These are phyloP conservation scores for Euura lappo DNA, from an alignment of 1,140 invertebrate genomes.

Conservation along the genomic window DNA sequence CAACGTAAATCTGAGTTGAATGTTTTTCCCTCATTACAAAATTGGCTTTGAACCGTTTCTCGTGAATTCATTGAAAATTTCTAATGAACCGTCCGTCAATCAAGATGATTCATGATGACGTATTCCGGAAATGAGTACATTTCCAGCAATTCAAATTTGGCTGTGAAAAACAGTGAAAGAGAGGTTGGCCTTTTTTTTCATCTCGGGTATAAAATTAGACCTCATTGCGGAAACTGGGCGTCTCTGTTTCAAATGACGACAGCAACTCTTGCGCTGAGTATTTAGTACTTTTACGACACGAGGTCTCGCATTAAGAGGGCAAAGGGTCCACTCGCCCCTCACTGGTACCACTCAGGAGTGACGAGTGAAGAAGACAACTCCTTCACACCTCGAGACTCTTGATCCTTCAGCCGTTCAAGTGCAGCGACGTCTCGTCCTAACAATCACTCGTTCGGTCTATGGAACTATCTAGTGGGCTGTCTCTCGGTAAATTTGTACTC, in stretches of 20 bases:
- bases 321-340: neutral
- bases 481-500: too few species aligned
- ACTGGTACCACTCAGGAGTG: neutral
- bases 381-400: slow-evolving; percentile 3
- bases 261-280: neutral
- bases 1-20: too few species aligned
- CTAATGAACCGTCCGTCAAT: too few species aligned
- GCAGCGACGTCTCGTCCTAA: neutral
- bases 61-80: too few species aligned
- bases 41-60: too few species aligned
- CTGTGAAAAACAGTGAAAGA: too few species aligned
- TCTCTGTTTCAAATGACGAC: neutral
- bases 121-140: too few species aligned
- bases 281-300: neutral
- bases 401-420: neutral
- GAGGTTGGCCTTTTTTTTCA: too few species aligned
- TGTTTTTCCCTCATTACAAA: too few species aligned
- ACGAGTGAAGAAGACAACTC: neutral
- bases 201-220: too few species aligned
- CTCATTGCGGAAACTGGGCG: neutral
- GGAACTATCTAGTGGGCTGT: neutral
- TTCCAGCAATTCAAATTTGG: too few species aligned
- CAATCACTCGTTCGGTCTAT: neutral
- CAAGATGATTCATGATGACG: too few species aligned
- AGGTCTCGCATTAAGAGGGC: slow-evolving; percentile 6